A percentile compares a stretch with the other conserved stretches of the same genome.
These are phyloP conservation scores for Limnephilus marmoratus DNA, from an alignment of 2,888 invertebrate species.

Conservation along the genomic window DNA sequence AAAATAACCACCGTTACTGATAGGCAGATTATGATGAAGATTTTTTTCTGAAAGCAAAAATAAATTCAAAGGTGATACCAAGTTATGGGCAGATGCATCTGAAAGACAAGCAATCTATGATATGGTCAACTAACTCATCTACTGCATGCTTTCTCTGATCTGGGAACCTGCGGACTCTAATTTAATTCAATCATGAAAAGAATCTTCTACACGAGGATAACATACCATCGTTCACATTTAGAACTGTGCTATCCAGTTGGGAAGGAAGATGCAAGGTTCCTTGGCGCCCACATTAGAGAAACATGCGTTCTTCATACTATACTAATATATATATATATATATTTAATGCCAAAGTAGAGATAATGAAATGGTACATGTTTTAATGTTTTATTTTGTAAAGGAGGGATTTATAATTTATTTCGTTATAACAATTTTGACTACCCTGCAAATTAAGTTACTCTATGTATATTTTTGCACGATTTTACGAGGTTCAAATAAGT, in stretches of 20 bases:
- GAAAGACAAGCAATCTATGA: conserved; percentile 31
- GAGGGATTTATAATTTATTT: neutral
- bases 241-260: neutral
- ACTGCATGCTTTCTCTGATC: conserved; percentile 2
- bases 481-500: neutral
- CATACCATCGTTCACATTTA: neutral
- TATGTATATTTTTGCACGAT: neutral
- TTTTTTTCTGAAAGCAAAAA: conserved; percentile 90
- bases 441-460: neutral
- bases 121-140: neutral
- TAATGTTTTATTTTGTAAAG: neutral
- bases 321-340: neutral
- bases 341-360: neutral
- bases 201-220: neutral
- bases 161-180: neutral
- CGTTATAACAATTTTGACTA: neutral
- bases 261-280: neutral
- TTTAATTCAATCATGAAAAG: neutral
- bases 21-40: conserved; percentile 92
- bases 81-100: neutral
- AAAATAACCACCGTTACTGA: conserved; percentile 86
- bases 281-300: neutral
- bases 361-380: neutral
- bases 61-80: conserved; percentile 68
- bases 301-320: neutral